Percentiles rank a stretch among this genome's conserved stretches.
Conservation (phyloP, 2,113 vertebrate genomes). For the Heliornis fulica region DNA sequence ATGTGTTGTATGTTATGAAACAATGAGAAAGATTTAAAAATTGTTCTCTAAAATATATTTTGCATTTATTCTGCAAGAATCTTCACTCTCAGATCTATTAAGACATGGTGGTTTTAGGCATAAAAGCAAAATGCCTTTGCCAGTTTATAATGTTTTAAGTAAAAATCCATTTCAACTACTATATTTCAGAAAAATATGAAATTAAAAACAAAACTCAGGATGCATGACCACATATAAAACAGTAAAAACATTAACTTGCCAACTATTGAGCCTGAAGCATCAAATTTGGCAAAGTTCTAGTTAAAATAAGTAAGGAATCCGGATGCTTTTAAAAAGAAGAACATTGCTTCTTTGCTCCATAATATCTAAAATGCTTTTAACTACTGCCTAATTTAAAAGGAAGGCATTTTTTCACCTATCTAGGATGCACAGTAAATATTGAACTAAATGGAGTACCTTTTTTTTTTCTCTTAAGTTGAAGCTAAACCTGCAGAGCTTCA, state of each 20-base stretch:
- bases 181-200: neutral
- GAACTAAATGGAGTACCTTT: neutral
- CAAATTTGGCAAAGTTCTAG: neutral
- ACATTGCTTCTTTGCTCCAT: neutral
- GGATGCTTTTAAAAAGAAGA: neutral
- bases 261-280: neutral
- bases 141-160: neutral
- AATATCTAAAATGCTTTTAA: neutral
- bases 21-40: neutral
- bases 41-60: neutral
- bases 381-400: neutral
- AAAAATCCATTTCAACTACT: neutral
- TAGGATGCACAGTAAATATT: neutral
- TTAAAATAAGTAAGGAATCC: neutral
- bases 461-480: neutral
- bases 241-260: neutral
- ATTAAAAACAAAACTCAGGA: neutral
- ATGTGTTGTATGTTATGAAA: neutral
- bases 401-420: neutral
- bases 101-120: neutral
- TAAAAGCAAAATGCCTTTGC: neutral
- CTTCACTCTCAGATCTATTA: neutral
- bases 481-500: neutral
- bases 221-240: neutral
- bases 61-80: neutral